Conservation (phyloP, 2,888 invertebrate genomes). For the Aproaerema taeniolella region DNA sequence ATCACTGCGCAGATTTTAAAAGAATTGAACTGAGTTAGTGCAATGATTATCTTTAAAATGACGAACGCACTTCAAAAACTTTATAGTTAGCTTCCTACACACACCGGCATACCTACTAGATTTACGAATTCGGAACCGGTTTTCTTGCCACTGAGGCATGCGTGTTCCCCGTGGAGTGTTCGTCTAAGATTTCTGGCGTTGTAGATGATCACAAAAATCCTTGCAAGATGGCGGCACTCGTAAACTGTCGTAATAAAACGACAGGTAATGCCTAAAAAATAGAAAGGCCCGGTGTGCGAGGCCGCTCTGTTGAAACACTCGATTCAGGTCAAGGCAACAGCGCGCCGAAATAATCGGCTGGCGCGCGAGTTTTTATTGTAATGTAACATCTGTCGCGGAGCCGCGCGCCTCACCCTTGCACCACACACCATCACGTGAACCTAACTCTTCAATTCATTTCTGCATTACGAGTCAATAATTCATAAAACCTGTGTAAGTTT, state of each 20-base stretch:
- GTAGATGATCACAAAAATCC: conserved; percentile 60
- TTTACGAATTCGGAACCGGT: conserved; percentile 39
- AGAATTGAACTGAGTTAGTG: too few relatives aligned
- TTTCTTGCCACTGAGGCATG: conserved; percentile 39
- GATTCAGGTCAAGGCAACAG: conserved; percentile 76
- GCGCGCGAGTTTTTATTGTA: conserved; percentile 74
- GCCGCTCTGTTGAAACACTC: conserved; percentile 74
- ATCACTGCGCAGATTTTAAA: too few relatives aligned
- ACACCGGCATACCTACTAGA: conserved; percentile 19
- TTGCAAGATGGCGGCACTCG: conserved; percentile 63
- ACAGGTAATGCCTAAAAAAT: conserved; percentile 78
- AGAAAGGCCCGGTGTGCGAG: conserved; percentile 77
- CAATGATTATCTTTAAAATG: too few relatives aligned
- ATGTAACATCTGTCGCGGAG: conserved; percentile 71
- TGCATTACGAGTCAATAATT: too few relatives aligned
- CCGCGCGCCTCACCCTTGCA: not conserved
- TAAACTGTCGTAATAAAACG: conserved; percentile 73
- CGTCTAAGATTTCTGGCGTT: too few relatives aligned
- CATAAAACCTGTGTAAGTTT: too few relatives aligned
- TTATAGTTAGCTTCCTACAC: too few relatives aligned
- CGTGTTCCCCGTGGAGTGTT: too few relatives aligned
- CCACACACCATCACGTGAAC: not conserved
- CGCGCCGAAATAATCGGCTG: conserved; percentile 74
- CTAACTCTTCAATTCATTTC: not conserved
- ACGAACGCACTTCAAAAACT: too few relatives aligned